Percentiles rank a stretch among this genome's conserved stretches.
These are phyloP conservation scores for Australoheros facetus DNA, from an alignment of 2,797 vertebrate species.

Conservation along the genomic window DNA sequence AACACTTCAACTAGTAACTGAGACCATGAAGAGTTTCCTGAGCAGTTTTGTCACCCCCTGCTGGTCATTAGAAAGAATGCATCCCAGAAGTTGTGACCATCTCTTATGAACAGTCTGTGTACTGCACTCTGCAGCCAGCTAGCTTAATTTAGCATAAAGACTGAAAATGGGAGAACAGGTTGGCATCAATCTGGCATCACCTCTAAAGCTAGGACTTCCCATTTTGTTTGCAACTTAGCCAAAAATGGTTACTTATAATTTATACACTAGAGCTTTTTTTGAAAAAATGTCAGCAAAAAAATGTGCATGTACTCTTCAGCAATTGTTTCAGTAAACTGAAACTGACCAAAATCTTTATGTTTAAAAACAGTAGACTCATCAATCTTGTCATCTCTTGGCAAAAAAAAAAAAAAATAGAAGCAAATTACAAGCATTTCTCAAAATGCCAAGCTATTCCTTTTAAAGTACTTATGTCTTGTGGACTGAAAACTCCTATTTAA, in stretches of 20 bases:
- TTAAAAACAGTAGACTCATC: background rate
- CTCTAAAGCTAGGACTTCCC: background rate
- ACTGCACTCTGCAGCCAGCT: too few species aligned
- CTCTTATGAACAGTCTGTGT: background rate
- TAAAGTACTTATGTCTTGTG: background rate
- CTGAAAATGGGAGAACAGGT: background rate
- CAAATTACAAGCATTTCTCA: background rate
- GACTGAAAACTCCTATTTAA: constrained; percentile 10
- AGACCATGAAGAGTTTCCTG: background rate
- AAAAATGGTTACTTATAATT: background rate
- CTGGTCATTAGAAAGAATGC: background rate
- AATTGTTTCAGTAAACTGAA: background rate
- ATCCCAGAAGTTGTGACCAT: background rate
- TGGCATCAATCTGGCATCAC: background rate
- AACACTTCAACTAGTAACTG: too few species aligned
- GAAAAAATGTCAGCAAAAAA: too few species aligned
- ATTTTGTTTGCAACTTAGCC: background rate
- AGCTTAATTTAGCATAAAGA: background rate
- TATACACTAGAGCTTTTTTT: too few species aligned
- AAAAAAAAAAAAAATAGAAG: background rate
- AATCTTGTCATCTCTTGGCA: background rate
- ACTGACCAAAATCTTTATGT: background rate
- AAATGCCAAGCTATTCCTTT: background rate
- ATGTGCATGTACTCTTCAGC: background rate
- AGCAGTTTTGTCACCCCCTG: background rate